Percentiles rank a stretch among this genome's conserved stretches.
These are phyloP conservation scores for Hypomecis punctinalis DNA, from an alignment of 2,888 invertebrate species.

Conservation along the genomic window DNA sequence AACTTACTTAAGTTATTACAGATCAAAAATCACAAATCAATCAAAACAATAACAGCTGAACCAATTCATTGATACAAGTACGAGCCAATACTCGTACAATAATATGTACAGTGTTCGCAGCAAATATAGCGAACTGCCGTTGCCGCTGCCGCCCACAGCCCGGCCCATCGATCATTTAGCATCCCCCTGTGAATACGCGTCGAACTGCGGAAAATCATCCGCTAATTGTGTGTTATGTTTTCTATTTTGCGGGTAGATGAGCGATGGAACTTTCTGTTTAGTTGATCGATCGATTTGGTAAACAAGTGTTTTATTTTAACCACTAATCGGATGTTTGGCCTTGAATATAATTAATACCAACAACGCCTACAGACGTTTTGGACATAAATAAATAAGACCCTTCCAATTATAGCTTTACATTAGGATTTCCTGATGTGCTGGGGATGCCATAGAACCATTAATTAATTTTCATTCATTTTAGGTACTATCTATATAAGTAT, in stretches of 20 bases:
- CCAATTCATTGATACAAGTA: conserved; percentile 15
- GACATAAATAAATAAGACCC: too few species aligned
- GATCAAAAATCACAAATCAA: too few species aligned
- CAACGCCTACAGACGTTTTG: too few species aligned
- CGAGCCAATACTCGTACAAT: not conserved
- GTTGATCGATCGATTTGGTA: conserved; percentile 26
- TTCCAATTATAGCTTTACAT: too few species aligned
- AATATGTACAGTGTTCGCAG: not conserved
- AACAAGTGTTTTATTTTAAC: conserved; percentile 25
- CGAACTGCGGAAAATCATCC: conserved; percentile 53
- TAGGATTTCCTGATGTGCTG: too few species aligned
- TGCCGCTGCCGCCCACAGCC: conserved; percentile 5
- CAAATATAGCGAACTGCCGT: conserved; percentile 18
- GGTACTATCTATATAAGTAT: too few species aligned
- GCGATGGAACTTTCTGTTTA: conserved; percentile 33
- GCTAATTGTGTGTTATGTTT: conserved; percentile 48
- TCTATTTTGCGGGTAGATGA: conserved; percentile 31
- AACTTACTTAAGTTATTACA: too few species aligned
- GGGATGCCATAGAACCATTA: too few species aligned
- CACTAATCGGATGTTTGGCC: conserved; percentile 5
- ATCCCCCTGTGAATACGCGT: conserved; percentile 52
- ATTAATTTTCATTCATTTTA: too few species aligned
- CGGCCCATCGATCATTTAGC: conserved; percentile 58
- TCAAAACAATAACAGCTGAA: not conserved
- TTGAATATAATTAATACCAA: not conserved